Conservation (phyloP, 2,888 invertebrate genomes). For the Epinotia nisella region DNA sequence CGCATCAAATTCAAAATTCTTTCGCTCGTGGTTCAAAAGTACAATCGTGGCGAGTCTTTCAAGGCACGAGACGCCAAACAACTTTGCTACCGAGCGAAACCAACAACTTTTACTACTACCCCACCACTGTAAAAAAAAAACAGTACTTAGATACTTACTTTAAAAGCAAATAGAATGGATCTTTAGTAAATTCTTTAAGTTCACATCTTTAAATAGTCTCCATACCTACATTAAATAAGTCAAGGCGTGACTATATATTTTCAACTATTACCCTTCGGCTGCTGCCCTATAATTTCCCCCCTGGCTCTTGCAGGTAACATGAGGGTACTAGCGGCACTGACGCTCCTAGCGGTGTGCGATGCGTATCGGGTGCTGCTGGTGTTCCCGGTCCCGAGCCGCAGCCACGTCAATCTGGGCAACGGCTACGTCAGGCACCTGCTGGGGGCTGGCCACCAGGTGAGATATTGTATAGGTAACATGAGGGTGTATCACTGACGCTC, state of each 20-base stretch:
- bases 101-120: too few relatives aligned
- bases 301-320: conserved; percentile 1
- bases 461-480: not conserved
- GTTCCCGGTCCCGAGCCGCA: conserved; percentile 57
- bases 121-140: too few relatives aligned
- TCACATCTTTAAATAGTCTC: too few relatives aligned
- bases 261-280: not conserved
- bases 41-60: too few relatives aligned
- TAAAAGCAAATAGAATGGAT: too few relatives aligned
- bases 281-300: not conserved
- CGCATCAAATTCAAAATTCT: too few relatives aligned
- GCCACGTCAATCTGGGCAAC: conserved; percentile 61
- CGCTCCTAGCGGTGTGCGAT: conserved; percentile 45
- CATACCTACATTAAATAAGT: not conserved
- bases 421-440: conserved; percentile 57
- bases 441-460: conserved; percentile 64
- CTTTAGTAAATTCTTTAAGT: too few relatives aligned
- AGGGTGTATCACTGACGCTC: not conserved
- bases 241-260: not conserved
- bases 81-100: too few relatives aligned
- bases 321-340: not conserved
- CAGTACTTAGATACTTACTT: too few relatives aligned
- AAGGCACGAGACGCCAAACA: too few relatives aligned
- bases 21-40: too few relatives aligned
- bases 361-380: conserved; percentile 58